Conservation (phyloP, 2,888 invertebrate species). For the Xestia sexstrigata region DNA sequence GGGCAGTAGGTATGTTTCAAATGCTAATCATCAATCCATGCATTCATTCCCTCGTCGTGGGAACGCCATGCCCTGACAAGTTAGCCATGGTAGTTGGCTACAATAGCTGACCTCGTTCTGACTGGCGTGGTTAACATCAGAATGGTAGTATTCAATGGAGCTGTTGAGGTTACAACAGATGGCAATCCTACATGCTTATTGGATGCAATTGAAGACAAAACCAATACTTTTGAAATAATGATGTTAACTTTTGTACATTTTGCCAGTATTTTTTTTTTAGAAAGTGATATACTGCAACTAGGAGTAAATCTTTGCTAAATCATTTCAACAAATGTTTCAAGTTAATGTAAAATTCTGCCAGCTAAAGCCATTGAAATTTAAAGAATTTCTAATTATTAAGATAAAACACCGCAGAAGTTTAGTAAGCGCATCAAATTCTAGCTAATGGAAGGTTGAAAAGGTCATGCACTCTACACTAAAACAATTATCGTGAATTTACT, state of each 20-base stretch:
- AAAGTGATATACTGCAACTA: neutral
- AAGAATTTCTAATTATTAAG: neutral
- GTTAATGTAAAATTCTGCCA: neutral
- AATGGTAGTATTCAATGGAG: slow-evolving; percentile 53
- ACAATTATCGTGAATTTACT: slow-evolving; percentile 36
- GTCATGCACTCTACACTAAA: slow-evolving; percentile 26
- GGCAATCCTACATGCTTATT: slow-evolving; percentile 23
- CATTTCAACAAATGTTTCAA: neutral
- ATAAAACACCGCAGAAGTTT: slow-evolving; percentile 5
- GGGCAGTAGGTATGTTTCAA: slow-evolving; percentile 51
- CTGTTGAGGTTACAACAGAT: slow-evolving; percentile 41
- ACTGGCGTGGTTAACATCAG: slow-evolving; percentile 65
- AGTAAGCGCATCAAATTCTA: slow-evolving; percentile 28
- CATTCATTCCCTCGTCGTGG: slow-evolving; percentile 70
- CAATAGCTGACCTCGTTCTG: slow-evolving; percentile 76
- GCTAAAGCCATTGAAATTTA: neutral
- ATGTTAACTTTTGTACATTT: neutral
- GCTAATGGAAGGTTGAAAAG: slow-evolving; percentile 30
- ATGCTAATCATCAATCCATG: slow-evolving; percentile 61
- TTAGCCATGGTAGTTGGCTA: slow-evolving; percentile 71
- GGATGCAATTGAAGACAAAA: neutral
- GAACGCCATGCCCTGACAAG: slow-evolving; percentile 72
- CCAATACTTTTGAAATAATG: neutral
- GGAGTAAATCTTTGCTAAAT: neutral
- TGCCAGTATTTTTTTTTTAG: neutral